Base-by-base conservation (phyloP, 2,113 vertebrate genomes). In the Tachuris rubrigastra region DNA sequence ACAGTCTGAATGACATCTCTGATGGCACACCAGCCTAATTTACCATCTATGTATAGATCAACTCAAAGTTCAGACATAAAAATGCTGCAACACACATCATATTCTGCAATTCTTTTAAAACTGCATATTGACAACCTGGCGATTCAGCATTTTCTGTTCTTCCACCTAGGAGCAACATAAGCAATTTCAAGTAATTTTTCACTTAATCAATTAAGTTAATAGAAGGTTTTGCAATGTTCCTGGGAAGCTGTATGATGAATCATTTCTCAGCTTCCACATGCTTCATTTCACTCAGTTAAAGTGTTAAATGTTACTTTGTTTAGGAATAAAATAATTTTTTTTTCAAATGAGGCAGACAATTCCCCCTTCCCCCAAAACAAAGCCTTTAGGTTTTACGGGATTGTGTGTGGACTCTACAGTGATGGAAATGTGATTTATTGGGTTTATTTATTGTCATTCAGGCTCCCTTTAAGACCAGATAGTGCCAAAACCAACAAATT, bases 11-110 rank as follows among this genome's bases (percentile, higher is more conserved):
- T 42, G 95, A 93, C 79, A 89, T 76, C 68, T 90, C 62, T 63
- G 77, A 79, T 6, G 16, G 91, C 95, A 93, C 74, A 87, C 87
- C 55, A 87, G 87, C 95, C 93, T 96, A 83, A 93, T 96, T 95
- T 89, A 90, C 58, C 53, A 4, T 73, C 65, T 71, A 92, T 67
- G 50, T 67, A 68, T 37, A 85, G 93, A 96, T 93, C 94, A 88
- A 75, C 67, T 90, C 84, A 69, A 96, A 97, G 91, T 65, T 68
- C 74, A 84, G 85, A 67, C 65, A 79, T 94, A 90, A 96, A 95
- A 96, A 95, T 72, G 56, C 65, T 23, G 17, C 85, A 91, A 44
- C 91, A 89, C 89, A 87, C 47, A 92, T 86, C 28, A 90, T 83
- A 85, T 95, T 87, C 94, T 91, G 89, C 72, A 75, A 60, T 95